Evolutionary conservation across 2,113 vertebrate genomes (phyloP).

Genomic region (Globicephala melas): DNA sequence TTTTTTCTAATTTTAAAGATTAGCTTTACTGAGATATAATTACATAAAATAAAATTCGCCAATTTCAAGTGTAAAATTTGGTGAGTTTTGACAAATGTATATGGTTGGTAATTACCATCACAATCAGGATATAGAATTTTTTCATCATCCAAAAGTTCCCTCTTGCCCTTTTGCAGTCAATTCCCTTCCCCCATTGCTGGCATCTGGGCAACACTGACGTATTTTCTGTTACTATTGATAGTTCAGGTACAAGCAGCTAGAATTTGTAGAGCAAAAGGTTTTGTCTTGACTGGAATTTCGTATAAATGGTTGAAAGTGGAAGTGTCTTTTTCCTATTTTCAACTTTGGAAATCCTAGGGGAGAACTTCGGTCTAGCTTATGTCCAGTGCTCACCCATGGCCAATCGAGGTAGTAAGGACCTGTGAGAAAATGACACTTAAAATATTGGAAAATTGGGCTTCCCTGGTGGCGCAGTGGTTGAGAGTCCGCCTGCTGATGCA

Average conservation of each 20-base stretch:
- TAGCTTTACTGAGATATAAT: neutral
- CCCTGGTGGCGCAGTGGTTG: no score
- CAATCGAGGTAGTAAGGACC: neutral
- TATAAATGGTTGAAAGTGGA: neutral
- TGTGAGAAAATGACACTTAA: neutral
- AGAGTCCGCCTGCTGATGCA: no score
- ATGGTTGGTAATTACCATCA: no score
- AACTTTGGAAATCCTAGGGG: neutral
- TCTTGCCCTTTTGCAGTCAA: neutral
- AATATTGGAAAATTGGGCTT: neutral
- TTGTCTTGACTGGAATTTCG: neutral
- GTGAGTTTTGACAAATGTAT: no score
- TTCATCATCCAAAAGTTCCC: neutral
- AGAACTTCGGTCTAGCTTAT: neutral
- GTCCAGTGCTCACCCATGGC: neutral
- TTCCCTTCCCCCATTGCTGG: neutral
- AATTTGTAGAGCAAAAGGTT: neutral
- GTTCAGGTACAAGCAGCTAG: neutral
- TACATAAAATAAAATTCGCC: neutral
- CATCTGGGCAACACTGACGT: neutral
- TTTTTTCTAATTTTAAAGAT: neutral
- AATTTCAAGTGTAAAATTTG: no score
- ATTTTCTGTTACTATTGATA: neutral
- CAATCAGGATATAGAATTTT: neutral
- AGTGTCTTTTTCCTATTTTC: constrained; percentile 5